Evolutionary conservation across 2,113 vertebrate species (phyloP).

Genomic region (Oreochromis niloticus): DNA sequence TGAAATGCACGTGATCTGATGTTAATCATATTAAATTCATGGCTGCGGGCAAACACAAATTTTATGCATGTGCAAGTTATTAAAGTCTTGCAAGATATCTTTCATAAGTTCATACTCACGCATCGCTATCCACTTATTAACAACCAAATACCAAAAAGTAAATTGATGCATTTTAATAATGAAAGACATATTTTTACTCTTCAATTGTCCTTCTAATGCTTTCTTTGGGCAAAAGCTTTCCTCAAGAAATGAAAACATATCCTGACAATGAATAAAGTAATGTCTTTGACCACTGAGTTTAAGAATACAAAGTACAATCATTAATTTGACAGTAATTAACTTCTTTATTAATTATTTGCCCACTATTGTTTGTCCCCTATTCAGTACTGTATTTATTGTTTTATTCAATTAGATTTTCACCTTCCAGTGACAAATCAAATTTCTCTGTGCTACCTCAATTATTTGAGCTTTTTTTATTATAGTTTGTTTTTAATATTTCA

Average conservation of each 20-base stretch:
- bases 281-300: neutral
- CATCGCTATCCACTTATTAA: neutral
- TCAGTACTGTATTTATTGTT: neutral
- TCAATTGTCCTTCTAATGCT: neutral
- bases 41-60: neutral
- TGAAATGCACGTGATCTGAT: neutral
- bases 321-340: neutral
- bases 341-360: neutral
- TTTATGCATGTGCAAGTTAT: neutral
- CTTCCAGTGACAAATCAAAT: neutral
- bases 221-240: neutral
- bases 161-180: neutral
- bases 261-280: neutral
- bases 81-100: neutral
- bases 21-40: neutral
- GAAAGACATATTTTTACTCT: neutral
- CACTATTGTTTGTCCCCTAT: neutral
- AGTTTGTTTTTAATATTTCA: neutral
- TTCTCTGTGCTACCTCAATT: neutral
- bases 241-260: neutral
- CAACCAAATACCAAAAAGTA: neutral
- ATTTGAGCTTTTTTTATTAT: neutral
- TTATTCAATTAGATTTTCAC: neutral
- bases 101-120: neutral
- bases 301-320: neutral